Evolutionary conservation across 2,888 invertebrate genomes (phyloP), one percentile per base, ranked within the genome.

Genomic region (Drosophila recens): DNA sequence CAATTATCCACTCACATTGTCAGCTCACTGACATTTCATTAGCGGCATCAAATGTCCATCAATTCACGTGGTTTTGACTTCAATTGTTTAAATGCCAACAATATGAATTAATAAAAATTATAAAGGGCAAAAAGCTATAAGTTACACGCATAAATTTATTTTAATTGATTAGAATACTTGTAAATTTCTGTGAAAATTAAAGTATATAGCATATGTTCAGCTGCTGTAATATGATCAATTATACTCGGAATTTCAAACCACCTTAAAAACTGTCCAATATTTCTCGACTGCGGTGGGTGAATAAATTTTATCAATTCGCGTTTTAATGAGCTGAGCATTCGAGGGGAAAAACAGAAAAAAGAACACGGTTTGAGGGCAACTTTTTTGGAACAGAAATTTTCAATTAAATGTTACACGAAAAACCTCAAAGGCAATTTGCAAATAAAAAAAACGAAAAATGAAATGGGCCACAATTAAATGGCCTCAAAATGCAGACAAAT

Each of bases 371-470:
- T 58, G 51, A 34, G 48, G 33, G 34, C 17, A 67, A 71, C 65
- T 74, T 81, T 81, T 89, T 75, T 38, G 23, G 61, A 57, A 75
- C 79, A 81, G 68, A 75, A 72, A 75, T 82, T 81, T 68, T 59
- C 79, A 89, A 84, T 89, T 87, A 84, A 85, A 89, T 72, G 72
- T 57, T 49, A 85, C 76, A 71, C 72, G 68, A 58, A 66, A 80
- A 89, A 75, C 88, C 84, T 86, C 83, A 88, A 85, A 89, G 82
- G 80, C 88, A 86, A 88, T 82, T 86, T 65, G 56, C 73, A 59
- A 79, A 79, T 67, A 54, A 69, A 30, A 58, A 75, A 69, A 53
- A 27, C 27, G 23, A 42, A 27, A 57, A 59, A 67, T 74, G 53
- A 70, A 80, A 88, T 86, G 87, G 65, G 53, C 71, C 79, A 59